A percentile compares a stretch with the other conserved stretches of the same genome.
phyloP scores from a whole-genome alignment of 2,888 invertebrate genomes.

The Tipula vernalis region DNA sequence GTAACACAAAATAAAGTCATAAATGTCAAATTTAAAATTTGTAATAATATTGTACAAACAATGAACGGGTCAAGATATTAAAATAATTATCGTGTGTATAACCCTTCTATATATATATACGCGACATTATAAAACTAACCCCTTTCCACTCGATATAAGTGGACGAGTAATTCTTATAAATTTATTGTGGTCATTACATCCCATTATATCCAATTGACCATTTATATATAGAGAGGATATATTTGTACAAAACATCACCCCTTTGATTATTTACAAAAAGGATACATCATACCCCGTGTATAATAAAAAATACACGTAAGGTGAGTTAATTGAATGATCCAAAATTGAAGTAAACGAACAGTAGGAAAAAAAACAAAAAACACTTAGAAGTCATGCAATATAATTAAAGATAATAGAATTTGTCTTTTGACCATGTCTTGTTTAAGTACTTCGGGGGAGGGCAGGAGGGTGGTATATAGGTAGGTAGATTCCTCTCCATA shows the following conservation, averaged over 20 bases:
- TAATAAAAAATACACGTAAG: not conserved
- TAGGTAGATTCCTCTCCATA: no score
- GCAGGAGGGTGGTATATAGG: not conserved
- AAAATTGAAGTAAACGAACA: not conserved
- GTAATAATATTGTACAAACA: not conserved
- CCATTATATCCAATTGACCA: not conserved
- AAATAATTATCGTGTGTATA: not conserved
- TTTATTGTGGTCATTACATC: not conserved
- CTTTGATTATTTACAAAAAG: not conserved
- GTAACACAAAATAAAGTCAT: not conserved
- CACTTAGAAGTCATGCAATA: constrained; percentile 4
- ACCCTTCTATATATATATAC: not conserved
- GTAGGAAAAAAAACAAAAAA: not conserved
- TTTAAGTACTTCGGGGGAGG: not conserved
- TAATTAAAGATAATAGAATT: not conserved
- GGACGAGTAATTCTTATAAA: not conserved
- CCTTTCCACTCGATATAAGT: not conserved
- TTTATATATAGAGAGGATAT: not conserved
- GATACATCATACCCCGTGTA: not conserved
- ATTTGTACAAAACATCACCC: not conserved
- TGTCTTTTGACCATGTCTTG: not conserved
- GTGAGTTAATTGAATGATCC: not conserved
- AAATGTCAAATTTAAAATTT: not conserved
- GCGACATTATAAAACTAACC: not conserved
- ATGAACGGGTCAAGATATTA: not conserved